These are phyloP conservation scores for Pseudococcus jackbeardsleyi DNA, from an alignment of 2,888 invertebrate species.

Conservation along the genomic window DNA sequence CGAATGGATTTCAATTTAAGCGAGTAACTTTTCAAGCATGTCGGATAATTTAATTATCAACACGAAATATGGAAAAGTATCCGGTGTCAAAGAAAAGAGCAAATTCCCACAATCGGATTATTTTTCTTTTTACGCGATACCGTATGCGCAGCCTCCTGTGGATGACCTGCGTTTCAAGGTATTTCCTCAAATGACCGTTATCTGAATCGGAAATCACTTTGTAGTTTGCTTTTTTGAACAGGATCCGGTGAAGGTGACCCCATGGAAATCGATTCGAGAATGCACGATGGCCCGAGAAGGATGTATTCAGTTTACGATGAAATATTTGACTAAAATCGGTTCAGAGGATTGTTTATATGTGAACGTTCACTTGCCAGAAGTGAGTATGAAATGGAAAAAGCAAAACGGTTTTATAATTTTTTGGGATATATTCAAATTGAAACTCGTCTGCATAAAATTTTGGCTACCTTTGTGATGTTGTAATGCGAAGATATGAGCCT, in stretches of 20 bases:
- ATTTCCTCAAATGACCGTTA: too few relatives aligned
- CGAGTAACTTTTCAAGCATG: background rate
- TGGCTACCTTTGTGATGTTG: too few relatives aligned
- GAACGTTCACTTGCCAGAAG: constrained; percentile 49
- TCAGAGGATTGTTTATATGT: constrained; percentile 36
- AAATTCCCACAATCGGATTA: background rate
- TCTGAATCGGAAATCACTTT: background rate
- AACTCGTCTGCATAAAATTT: too few relatives aligned
- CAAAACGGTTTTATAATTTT: too few relatives aligned
- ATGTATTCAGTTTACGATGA: constrained; percentile 46
- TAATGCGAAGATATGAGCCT: too few relatives aligned
- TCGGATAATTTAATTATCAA: background rate
- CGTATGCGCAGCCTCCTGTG: background rate
- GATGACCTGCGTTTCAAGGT: background rate
- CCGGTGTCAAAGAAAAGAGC: background rate
- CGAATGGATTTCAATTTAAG: too few relatives aligned
- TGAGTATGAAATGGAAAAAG: background rate
- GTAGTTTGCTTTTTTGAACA: background rate
- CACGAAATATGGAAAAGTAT: constrained; percentile 19
- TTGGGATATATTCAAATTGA: too few relatives aligned
- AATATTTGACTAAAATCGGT: background rate
- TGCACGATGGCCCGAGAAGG: background rate
- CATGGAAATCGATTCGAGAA: background rate
- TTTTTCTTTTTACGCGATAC: background rate
- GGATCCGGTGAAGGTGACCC: background rate